A percentile compares a stretch with the other conserved stretches of the same genome.
Conservation (phyloP, 2,888 invertebrate species). For the Torymus auratus region DNA sequence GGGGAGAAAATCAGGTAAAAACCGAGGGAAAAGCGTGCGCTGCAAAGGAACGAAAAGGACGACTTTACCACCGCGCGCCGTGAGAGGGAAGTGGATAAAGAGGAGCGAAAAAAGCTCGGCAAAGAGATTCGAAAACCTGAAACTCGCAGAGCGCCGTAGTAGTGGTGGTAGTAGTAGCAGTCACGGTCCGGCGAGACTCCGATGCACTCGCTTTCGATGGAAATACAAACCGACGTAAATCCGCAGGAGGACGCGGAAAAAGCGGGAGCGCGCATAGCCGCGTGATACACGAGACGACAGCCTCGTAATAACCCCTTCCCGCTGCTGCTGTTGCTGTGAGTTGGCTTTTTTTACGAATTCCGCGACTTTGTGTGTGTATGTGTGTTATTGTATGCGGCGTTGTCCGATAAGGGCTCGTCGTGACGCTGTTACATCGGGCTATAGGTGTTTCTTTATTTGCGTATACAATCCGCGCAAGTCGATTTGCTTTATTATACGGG, state of each 20-base stretch:
- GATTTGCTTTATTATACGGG: conserved; percentile 1
- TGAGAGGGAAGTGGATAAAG: conserved; percentile 33
- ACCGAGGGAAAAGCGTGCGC: background rate
- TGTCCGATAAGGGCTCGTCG: conserved; percentile 7
- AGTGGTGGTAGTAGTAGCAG: conserved; percentile 36
- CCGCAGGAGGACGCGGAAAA: conserved; percentile 56
- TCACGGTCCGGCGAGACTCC: conserved; percentile 53
- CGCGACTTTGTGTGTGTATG: background rate
- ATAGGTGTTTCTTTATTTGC: too few relatives aligned
- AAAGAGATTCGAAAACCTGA: conserved; percentile 53
- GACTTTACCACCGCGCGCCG: too few relatives aligned
- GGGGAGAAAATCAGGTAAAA: conserved; percentile 48
- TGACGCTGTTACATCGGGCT: too few relatives aligned
- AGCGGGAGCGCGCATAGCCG: background rate
- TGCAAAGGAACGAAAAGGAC: conserved; percentile 6
- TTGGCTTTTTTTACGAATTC: background rate
- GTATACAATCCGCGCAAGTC: background rate
- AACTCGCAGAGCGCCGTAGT: conserved; percentile 9
- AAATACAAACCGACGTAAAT: conserved; percentile 64
- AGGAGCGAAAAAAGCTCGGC: conserved; percentile 21
- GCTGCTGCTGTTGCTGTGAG: background rate
- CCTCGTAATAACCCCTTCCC: conserved; percentile 59
- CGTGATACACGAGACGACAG: conserved; percentile 61
- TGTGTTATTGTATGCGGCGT: too few relatives aligned
- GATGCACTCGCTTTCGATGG: conserved; percentile 61